Evolutionary conservation across 2,797 vertebrate genomes (phyloP), one percentile per base, ranked within the genome.

Genomic region (Coregonus suidteri): DNA sequence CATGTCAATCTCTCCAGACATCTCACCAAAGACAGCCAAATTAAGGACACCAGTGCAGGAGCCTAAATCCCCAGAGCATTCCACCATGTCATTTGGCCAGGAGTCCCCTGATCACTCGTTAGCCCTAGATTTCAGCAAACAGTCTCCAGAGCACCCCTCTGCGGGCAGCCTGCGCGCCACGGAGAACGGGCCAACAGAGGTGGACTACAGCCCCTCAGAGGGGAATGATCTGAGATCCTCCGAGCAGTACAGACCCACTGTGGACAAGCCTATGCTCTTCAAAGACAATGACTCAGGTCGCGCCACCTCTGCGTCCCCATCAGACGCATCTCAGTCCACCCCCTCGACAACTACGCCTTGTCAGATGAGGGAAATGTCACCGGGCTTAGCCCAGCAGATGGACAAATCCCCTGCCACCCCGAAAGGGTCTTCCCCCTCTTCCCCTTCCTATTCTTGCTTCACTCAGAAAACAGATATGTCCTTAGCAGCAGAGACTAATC

Each of bases 1-100:
- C 1, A 98, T 99, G 97, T 98, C 98, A 35, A 98, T 99, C 86
- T 99, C 98, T 83, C 97, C 97, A 83, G 97, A 99, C 82, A 95
- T 95, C 84, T 98, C 97, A 78, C 97, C 97, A 74, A 98, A 96
- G 93, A 95, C 92, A 0, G 85, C 95, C 78, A 98, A 98, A 90
- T 93, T 91, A 81, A 94, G 91, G 88, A 91, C 94, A 4, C 93
- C 93, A 0, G 88, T 93, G 70, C 95, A 95, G 31, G 95, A 97
- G 76, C 88, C 93, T 56, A 96, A 95, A 87, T 98, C 96, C 51
- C 94, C 95, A 79, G 97, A 98, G 79, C 96, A 96, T 68, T 97
- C 96, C 54, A 93, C 95, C 1, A 97, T 97, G 95, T 96, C 96
- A 67, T 96, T 96, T 86, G 94, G 95, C 71, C 97, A 95, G 74